Evolutionary conservation across 2,888 invertebrate species (phyloP).

Genomic region (Chrysina gloriosa): DNA sequence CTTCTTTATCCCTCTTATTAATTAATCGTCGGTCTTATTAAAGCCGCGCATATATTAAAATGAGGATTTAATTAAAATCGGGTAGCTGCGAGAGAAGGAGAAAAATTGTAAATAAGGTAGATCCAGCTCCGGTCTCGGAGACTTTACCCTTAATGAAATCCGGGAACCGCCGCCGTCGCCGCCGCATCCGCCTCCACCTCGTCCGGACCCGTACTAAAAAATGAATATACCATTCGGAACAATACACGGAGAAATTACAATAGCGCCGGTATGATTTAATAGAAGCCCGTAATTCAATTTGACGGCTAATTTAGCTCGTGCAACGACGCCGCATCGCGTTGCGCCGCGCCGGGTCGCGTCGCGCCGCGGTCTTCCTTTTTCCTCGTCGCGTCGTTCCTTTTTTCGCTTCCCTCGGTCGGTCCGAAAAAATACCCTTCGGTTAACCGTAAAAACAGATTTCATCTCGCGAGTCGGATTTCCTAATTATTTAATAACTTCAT

Average conservation of each 20-base stretch:
- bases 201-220: conserved; percentile 8
- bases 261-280: conserved; percentile 34
- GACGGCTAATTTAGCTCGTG: conserved; percentile 34
- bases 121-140: conserved; percentile 4
- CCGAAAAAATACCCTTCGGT: neutral
- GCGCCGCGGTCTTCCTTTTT: neutral
- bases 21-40: conserved; percentile 7
- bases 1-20: neutral
- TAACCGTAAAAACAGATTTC: conserved; percentile 10
- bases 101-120: conserved; percentile 33
- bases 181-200: conserved; percentile 1
- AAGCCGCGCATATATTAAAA: conserved; percentile 24
- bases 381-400: neutral
- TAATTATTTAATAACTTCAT: conserved; percentile 6
- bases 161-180: neutral
- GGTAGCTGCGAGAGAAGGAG: neutral
- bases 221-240: conserved; percentile 25
- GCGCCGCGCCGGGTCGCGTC: too few relatives aligned
- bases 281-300: conserved; percentile 31
- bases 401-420: neutral
- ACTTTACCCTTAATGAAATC: conserved; percentile 20
- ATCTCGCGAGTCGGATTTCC: neutral
- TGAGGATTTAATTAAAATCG: conserved; percentile 29
- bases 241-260: conserved; percentile 26
- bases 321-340: too few relatives aligned